Evolutionary conservation across 1,140 invertebrate species (phyloP).

Genomic region (Drosophila parvula): DNA sequence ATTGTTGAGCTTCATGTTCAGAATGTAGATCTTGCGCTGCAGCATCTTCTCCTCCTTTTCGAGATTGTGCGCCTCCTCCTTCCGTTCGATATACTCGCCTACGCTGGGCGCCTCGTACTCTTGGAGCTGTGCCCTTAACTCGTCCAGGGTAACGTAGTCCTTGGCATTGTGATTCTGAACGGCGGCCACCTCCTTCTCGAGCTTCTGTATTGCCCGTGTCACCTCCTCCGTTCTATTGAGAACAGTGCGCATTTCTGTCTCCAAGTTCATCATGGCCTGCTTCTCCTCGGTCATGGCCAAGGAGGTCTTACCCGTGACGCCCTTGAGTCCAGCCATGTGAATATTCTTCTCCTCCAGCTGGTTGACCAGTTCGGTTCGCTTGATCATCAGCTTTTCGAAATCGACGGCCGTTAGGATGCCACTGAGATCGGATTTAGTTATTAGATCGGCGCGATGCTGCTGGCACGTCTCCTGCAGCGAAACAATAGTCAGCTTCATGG

Average conservation of each 20-base stretch:
- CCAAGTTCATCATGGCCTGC: conserved; percentile 75
- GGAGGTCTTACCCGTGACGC: conserved; percentile 79
- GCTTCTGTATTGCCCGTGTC: conserved; percentile 60
- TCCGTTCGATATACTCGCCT: conserved; percentile 72
- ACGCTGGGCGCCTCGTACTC: conserved; percentile 75
- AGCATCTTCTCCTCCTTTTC: conserved; percentile 82
- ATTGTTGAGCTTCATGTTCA: conserved; percentile 78
- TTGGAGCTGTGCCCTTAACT: conserved; percentile 57
- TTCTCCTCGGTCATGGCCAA: conserved; percentile 78
- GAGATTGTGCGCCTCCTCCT: conserved; percentile 67
- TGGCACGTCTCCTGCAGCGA: conserved; percentile 75
- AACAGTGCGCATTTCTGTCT: conserved; percentile 64
- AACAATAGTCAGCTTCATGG: conserved; percentile 75
- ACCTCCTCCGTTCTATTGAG: conserved; percentile 66
- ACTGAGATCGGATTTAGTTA: conserved; percentile 83
- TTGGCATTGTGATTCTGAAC: conserved; percentile 64
- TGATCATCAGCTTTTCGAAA: conserved; percentile 84
- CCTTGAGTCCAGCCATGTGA: conserved; percentile 82
- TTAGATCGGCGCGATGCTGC: conserved; percentile 69
- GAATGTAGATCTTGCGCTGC: conserved; percentile 74
- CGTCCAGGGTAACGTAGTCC: conserved; percentile 46
- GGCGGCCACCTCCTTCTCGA: conserved; percentile 66
- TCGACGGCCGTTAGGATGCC: conserved; percentile 84
- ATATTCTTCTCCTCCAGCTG: conserved; percentile 83
- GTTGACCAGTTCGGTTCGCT: conserved; percentile 79